Evolutionary conservation across 2,888 invertebrate genomes (phyloP), one percentile per base, ranked within the genome.

Genomic region (Aporophyla lueneburgensis): DNA sequence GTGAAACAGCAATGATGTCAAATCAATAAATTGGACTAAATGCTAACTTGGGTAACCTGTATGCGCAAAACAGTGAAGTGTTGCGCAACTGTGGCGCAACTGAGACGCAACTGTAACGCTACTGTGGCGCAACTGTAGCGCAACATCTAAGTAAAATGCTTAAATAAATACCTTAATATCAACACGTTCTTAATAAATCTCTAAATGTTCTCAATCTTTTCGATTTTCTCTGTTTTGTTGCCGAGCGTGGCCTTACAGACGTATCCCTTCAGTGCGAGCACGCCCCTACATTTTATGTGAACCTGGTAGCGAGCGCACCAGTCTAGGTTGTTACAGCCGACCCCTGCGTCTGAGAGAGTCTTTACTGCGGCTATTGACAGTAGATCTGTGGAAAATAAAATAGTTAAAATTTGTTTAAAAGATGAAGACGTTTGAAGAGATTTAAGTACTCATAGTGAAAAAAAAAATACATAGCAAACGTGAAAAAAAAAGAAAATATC

Each of bases 221-320:
- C 82, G 61, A 78, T 78, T 51, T 72, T 79, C 2, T 87, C 77
- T 16, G 77, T 67, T 62, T 87, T 90, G 33, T 88, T 91, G 0
- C 89, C 93, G 0, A 96, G 89, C 0, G 96, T 95, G 12, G 95
- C 96, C 71, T 95, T 96, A 81, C 96, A 96, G 1, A 99, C 97
- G 93, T 99, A 99, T 0, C 99, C 99, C 93, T 99, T 99, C 21
- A 98, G 98, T 2, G 98, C 98, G 63, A 99, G 97, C 12, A 99
- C 99, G 1, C 99, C 99, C 65, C 99, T 97, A 90, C 99, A 98
- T 91, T 98, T 99, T 54, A 99, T 97, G 91, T 99, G 98, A 0
- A 99, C 98, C 88, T 99, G 98, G 94, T 99, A 99, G 63, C 99
- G 97, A 58, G 98, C 97, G 6, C 98, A 98, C 99, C 99, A 99